These are phyloP conservation scores for Hermaeophaga mercurialis DNA, from an alignment of 2,888 invertebrate genomes.

Conservation along the genomic window DNA sequence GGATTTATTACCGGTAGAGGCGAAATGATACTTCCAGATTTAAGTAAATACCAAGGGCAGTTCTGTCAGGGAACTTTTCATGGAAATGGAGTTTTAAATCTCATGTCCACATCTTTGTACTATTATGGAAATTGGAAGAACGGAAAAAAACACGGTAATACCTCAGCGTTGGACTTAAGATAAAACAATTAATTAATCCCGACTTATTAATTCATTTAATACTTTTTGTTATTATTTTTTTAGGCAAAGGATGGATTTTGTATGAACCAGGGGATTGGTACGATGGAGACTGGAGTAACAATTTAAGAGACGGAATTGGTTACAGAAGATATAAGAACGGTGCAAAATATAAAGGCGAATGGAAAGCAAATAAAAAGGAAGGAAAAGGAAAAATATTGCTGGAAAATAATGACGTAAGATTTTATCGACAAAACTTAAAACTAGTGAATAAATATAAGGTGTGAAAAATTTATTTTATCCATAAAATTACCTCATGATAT, in stretches of 20 bases:
- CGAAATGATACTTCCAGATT: conserved; percentile 61
- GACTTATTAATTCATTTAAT: background rate
- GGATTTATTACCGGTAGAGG: conserved; percentile 65
- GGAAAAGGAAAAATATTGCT: conserved; percentile 67
- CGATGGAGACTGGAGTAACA: conserved; percentile 57
- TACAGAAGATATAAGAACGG: conserved; percentile 62
- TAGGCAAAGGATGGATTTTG: conserved; percentile 53
- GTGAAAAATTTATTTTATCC: no score
- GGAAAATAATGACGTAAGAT: conserved; percentile 65
- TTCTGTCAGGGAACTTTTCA: conserved; percentile 62
- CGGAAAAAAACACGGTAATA: conserved; percentile 53
- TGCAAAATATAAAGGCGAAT: conserved; percentile 63
- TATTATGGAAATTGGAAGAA: conserved; percentile 57
- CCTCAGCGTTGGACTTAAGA: no score
- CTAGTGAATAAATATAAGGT: no score
- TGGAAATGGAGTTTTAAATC: conserved; percentile 53
- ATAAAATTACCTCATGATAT: no score
- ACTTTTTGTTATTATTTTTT: background rate
- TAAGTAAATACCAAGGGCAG: conserved; percentile 65
- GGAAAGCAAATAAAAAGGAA: conserved; percentile 60
- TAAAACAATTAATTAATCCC: no score
- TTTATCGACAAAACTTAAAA: no score
- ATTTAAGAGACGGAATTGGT: conserved; percentile 60
- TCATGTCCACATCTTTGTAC: conserved; percentile 43
- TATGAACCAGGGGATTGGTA: conserved; percentile 54